Evolutionary conservation across 2,888 invertebrate species (phyloP).

Genomic region (Thereva unica): DNA sequence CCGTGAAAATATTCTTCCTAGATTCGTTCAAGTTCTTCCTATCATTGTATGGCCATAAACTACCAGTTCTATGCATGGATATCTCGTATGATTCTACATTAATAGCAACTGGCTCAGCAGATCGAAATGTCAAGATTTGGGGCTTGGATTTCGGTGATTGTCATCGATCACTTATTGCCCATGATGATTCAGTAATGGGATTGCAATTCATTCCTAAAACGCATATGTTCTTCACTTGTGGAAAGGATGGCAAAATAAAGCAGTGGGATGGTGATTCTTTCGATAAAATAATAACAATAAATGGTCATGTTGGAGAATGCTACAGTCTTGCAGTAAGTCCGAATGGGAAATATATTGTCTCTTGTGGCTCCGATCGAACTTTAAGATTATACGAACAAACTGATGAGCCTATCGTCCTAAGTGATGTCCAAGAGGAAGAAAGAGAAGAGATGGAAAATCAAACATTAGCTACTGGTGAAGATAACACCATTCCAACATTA

Average conservation of each 20-base stretch:
- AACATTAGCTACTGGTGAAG: conserved; percentile 72
- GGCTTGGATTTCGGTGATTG: conserved; percentile 99
- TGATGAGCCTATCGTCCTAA: conserved; percentile 86
- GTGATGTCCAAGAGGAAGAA: conserved; percentile 87
- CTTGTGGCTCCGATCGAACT: conserved; percentile 86
- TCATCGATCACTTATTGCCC: conserved; percentile 92
- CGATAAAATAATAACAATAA: conserved; percentile 83
- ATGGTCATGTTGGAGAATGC: conserved; percentile 85
- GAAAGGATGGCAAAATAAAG: conserved; percentile 92
- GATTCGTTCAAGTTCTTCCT: conserved; percentile 96
- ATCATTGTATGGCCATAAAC: conserved; percentile 93
- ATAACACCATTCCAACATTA: conserved; percentile 69
- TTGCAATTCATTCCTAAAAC: conserved; percentile 88
- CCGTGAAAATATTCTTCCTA: conserved; percentile 92
- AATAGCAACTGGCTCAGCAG: conserved; percentile 92
- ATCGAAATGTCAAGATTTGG: conserved; percentile 96
- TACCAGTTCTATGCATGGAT: conserved; percentile 92
- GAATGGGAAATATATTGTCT: conserved; percentile 76
- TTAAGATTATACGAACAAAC: conserved; percentile 84
- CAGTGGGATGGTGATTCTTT: conserved; percentile 97
- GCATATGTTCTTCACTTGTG: conserved; percentile 90
- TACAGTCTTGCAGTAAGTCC: conserved; percentile 76
- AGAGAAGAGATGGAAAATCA: conserved; percentile 74
- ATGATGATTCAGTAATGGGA: conserved; percentile 91
- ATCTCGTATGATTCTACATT: conserved; percentile 86